These are phyloP conservation scores for Aptenodytes patagonicus DNA, from an alignment of 2,113 vertebrate genomes.

Conservation along the genomic window DNA sequence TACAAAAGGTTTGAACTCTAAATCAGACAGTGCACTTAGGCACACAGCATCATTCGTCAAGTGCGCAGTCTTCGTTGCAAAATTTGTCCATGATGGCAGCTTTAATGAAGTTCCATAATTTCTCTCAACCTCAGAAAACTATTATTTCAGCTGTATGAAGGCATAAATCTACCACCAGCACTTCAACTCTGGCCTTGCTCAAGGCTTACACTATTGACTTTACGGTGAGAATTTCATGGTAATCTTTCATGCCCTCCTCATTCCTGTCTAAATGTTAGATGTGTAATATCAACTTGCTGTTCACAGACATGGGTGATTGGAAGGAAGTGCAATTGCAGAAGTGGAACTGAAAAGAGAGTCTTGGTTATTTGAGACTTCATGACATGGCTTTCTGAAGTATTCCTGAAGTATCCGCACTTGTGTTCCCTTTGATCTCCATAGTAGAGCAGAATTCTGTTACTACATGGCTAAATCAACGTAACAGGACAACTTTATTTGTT, in stretches of 20 bases:
- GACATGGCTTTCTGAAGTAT: neutral
- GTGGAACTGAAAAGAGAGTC: neutral
- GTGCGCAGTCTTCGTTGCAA: neutral
- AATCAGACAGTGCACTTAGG: conserved; percentile 49
- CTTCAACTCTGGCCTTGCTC: conserved; percentile 8
- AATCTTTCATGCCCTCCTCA: neutral
- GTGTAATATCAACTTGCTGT: neutral
- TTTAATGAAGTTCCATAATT: conserved; percentile 60
- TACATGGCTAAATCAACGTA: neutral
- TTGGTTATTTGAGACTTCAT: neutral
- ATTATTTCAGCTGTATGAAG: conserved; percentile 30
- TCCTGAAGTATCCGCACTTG: neutral
- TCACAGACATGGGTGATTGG: neutral
- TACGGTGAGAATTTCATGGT: neutral
- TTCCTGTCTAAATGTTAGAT: neutral
- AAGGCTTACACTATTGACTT: conserved; percentile 23
- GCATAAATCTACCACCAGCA: conserved; percentile 25
- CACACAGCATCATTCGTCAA: neutral
- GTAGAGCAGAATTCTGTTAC: neutral
- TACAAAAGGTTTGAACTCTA: conserved; percentile 50
- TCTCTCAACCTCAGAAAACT: conserved; percentile 36
- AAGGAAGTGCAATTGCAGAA: neutral
- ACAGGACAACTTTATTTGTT: neutral
- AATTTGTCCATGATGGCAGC: conserved; percentile 44
- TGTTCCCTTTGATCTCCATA: neutral